Base-by-base conservation (phyloP, 2,113 vertebrate species). In the Perccottus glenii region DNA sequence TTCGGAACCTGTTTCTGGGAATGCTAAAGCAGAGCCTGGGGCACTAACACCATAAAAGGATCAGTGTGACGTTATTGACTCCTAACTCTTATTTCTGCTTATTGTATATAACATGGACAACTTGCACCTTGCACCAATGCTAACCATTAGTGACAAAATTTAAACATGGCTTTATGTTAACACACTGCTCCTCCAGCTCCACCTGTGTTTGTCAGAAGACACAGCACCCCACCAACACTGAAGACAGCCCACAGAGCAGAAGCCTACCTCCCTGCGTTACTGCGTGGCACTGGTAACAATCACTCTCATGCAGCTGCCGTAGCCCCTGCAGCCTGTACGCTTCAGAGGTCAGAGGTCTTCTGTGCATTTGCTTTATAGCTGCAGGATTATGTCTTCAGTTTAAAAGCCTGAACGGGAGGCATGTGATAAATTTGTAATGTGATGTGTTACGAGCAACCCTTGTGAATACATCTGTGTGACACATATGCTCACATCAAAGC, bases 131-230 rank as follows among this genome's bases (percentile, higher is more conserved):
- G 36, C 4, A 38, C n/a, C 1, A 48, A 6, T 38, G 36, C 36
- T 5, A 38, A 38, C 4, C 36, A 5, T 38, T 38, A 5, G 36
- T 38, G 36, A 6, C 36, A 38, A 38, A 5, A 6, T 4, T 38
- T 38, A 38, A 38, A 38, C 4, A 5, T 38, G 36, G 6, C 43
- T 45, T 1, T 45, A n/a, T n/a, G n/a, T n/a, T n/a, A n/a, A n/a
- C n/a, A n/a, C 49, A 56, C 67, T 80, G 72, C 70, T 77, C 72
- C 76, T 74, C 55, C 15, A 42, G 36, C 55, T 16, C 58, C 74
- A 86, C 83, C 76, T 88, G 73, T 80, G 84, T 82, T 82, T 85
- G 75, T 83, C 76, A 88, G 74, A 61, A 67, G 80, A 75, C 70
- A 67, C 61, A 52, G 33, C 68, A 71, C 64, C 61, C 72, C 73